A percentile compares a stretch with the other conserved stretches of the same genome.
Evolutionary conservation across 1,140 invertebrate species (phyloP).

Genomic region (Acromyrmex echinatior): DNA sequence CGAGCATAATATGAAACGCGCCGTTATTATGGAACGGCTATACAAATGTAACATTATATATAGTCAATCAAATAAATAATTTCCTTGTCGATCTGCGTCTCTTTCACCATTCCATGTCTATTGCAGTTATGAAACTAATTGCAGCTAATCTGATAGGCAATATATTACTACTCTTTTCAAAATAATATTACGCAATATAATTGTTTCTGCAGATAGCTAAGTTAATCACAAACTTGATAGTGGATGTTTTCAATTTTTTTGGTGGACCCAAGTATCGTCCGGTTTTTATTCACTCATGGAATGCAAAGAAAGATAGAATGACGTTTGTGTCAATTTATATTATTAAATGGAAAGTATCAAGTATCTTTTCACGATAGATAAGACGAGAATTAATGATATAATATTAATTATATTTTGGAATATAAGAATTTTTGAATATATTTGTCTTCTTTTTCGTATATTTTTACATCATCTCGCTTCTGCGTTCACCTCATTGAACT

Average conservation of each 20-base stretch:
- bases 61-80: not conserved
- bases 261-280: too few relatives aligned
- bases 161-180: not conserved
- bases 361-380: not conserved
- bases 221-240: not conserved
- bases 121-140: not conserved
- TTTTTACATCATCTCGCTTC: conserved; percentile 3
- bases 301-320: too few relatives aligned
- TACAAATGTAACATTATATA: not conserved
- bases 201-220: not conserved
- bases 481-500: not conserved
- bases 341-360: too few relatives aligned
- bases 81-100: not conserved
- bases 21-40: conserved; percentile 1
- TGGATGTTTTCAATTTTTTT: not conserved
- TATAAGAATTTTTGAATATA: not conserved
- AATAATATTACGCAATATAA: not conserved
- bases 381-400: not conserved
- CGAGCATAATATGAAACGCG: conserved; percentile 17
- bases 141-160: not conserved
- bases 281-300: too few relatives aligned
- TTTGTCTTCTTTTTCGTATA: not conserved
- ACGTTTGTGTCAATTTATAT: too few relatives aligned
- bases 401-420: not conserved
- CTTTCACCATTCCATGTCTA: not conserved